Conservation (phyloP, 2,113 vertebrate species). For the Bos indicus region DNA sequence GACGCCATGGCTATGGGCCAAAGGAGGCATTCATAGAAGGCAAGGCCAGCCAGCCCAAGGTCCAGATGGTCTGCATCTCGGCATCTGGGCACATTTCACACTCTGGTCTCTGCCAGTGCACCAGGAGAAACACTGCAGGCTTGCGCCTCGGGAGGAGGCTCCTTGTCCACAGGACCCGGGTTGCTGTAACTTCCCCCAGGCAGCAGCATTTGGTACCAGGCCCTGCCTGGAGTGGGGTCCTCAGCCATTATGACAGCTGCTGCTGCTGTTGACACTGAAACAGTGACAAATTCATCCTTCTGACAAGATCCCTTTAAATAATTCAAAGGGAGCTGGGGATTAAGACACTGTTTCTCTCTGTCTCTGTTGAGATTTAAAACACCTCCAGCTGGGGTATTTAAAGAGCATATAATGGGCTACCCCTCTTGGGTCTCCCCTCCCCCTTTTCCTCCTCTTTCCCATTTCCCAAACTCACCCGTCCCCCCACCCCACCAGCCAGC, state of each 20-base stretch:
- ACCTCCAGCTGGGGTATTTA: slow-evolving; percentile 62
- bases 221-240: slow-evolving; percentile 56
- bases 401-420: slow-evolving; percentile 57
- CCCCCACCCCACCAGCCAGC: slow-evolving; percentile 45
- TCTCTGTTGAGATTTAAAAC: slow-evolving; percentile 72
- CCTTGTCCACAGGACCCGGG: background rate
- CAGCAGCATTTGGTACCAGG: slow-evolving; percentile 34
- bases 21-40: background rate
- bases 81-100: background rate
- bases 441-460: slow-evolving; percentile 29
- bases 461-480: slow-evolving; percentile 45
- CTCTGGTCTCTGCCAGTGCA: background rate
- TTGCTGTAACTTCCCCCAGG: background rate
- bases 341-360: slow-evolving; percentile 72
- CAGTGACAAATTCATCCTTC: slow-evolving; percentile 74
- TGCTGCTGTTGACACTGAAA: slow-evolving; percentile 61
- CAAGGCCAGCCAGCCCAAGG: background rate
- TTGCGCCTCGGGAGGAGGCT: background rate
- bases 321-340: slow-evolving; percentile 74
- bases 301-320: slow-evolving; percentile 77
- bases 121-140: background rate
- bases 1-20: background rate
- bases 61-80: background rate
- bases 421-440: slow-evolving; percentile 39
- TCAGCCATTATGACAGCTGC: slow-evolving; percentile 56